phyloP scores from a whole-genome alignment of 2,113 vertebrate genomes.

The Circaetus cinerascens region DNA sequence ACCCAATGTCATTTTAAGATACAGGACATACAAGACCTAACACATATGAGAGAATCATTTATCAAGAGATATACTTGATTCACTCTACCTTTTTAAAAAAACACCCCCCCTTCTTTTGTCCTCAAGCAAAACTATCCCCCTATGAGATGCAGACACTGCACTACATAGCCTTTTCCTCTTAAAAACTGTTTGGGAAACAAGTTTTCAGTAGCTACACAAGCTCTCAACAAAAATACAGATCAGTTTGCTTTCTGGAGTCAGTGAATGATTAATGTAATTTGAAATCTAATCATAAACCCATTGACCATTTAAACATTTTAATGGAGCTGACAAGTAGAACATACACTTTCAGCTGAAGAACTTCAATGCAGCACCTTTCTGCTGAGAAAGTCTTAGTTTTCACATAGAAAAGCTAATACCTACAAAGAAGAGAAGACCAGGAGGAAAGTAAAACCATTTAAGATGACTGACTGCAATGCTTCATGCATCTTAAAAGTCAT shows the following conservation, averaged over 20 bases:
- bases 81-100: background rate
- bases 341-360: background rate
- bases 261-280: background rate
- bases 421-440: background rate
- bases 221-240: background rate
- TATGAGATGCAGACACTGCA: background rate
- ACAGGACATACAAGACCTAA: background rate
- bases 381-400: background rate
- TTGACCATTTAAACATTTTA: background rate
- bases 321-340: background rate
- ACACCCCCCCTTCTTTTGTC: background rate
- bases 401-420: background rate
- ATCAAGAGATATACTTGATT: background rate
- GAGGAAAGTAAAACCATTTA: background rate
- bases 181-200: background rate
- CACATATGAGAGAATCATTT: background rate
- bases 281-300: slow-evolving; percentile 31
- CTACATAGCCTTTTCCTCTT: background rate
- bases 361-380: background rate
- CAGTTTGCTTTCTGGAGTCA: background rate
- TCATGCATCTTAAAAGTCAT: background rate
- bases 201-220: background rate
- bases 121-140: background rate
- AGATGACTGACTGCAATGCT: background rate
- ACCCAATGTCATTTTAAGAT: background rate